These are phyloP conservation scores for Mungos mungo DNA, from an alignment of 2,113 vertebrate species.

Conservation along the genomic window DNA sequence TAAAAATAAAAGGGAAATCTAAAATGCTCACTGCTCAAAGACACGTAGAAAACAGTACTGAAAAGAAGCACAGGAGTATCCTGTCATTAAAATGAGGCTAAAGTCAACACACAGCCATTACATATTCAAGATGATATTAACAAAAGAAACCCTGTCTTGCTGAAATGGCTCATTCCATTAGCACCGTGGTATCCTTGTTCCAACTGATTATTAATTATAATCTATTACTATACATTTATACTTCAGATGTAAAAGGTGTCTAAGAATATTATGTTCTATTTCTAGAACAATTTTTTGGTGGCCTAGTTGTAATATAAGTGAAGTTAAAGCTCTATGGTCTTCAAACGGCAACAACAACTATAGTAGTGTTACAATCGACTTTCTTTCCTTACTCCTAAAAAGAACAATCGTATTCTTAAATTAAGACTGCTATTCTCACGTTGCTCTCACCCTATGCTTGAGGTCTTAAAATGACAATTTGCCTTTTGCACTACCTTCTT, in stretches of 20 bases:
- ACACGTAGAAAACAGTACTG: conserved; percentile 13
- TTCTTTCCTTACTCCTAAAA: not conserved
- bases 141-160: conserved; percentile 3
- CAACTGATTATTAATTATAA: conserved; percentile 21
- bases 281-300: not conserved
- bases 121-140: conserved; percentile 11
- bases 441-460: not conserved
- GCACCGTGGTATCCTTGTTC: not conserved
- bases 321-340: not conserved
- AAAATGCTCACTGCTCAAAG: not conserved
- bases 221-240: not conserved
- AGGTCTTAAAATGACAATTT: not conserved
- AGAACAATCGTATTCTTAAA: not conserved
- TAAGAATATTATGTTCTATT: not conserved
- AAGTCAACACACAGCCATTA: not conserved
- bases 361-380: not conserved
- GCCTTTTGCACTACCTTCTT: not conserved
- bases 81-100: conserved; percentile 34
- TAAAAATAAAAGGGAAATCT: conserved; percentile 49
- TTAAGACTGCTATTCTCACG: not conserved
- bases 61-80: not conserved
- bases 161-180: conserved; percentile 23
- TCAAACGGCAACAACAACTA: not conserved
- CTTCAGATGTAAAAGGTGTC: not conserved
- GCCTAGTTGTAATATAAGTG: not conserved